Evolutionary conservation across 30 jellyfish, hydroid and myxozoan genomes (phyloP), one percentile per base, ranked within the genome.

Genomic region (Aurelia aurita): DNA sequence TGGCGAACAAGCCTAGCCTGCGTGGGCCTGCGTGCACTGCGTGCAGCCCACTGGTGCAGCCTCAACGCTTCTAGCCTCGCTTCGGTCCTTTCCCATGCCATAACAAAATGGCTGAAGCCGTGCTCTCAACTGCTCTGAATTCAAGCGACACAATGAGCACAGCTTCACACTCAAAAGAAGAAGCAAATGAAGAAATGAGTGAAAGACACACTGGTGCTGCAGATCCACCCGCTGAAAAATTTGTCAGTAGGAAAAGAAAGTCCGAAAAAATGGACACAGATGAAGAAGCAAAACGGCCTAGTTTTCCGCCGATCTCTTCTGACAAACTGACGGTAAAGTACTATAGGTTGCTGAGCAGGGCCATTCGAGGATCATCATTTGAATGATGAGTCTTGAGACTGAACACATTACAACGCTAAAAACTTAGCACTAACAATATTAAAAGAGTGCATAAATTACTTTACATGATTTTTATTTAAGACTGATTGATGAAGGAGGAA

Each of bases 191-290:
- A 12, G 91, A 81, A 13, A 25, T 29, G 57, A 32, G 14, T 20
- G 90, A 79, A 60, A 81, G 97, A 57, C 96, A 90, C 45, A 84
- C 97, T 2, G 96, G 96, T 0, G 96, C 97, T 3, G 97, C 97
- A 7, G 95, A 84, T 12, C 89, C 97, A 20, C 92, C 91, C 23
- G 28, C 60, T 20, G 95, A 92, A 66, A 89, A 58, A 22, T 65
- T 46, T 19, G 80, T 73, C 43, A 86, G 80, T 69, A 60, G 97
- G 66, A 92, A 87, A 73, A 62, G 95, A 70, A 88, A 88, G 83
- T 29, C 82, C 34, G 95, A 86, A 34, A 72, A 67, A 66, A 92
- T 92, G 98, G 98, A 92, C 1, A 92, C 98, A 45, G 97, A 92
- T 29, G 91, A 68, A 55, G 82, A 55, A 12, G 92, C 72, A 7